Evolutionary conservation across 2,113 vertebrate genomes (phyloP), one percentile per base, ranked within the genome.

Genomic region (Felis chaus): DNA sequence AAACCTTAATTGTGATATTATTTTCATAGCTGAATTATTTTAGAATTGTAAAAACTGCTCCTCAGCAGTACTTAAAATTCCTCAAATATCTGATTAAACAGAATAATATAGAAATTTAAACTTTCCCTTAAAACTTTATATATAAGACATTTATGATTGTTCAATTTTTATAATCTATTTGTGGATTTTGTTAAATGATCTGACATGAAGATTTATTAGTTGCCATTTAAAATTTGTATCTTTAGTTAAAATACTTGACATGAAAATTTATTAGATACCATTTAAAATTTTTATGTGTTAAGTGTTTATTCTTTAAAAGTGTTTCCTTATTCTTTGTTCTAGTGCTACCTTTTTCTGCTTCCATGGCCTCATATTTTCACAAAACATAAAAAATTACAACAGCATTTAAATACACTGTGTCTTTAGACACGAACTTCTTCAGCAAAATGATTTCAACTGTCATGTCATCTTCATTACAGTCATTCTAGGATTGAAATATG

Each of bases 151-250:
- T 97, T 97, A 97, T 94, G 91, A 93, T 95, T 97, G 94, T 94
- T 98, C 93, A 96, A 31, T 93, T 97, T 98, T 96, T 98, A 97
- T 98, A 98, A 96, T 90, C 89, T 78, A 95, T 73, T 98, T 98
- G 97, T 98, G 98, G 96, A 97, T 98, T 98, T 97, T 98, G 97
- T 98, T 98, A 98, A 98, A 97, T 85, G 91, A 93, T 94, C 97
- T 96, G 73, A 96, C 84, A 79, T 96, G 96, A 73, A 87, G 73
- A 96, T 92, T 95, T 98, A 94, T 93, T 96, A 68, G 71, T 97
- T 98, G 63, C 91, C 96, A 97, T 87, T 97, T 92, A 84, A 94
- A 95, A 93, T 50, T 97, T 97, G 96, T 97, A 98, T 96, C 97
- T 98, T 98, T 95, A 98, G 95, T 98, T 98, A 97, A 97, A 97